These are phyloP conservation scores for Pristiophorus japonicus DNA, from an alignment of 2,113 vertebrate genomes.

Conservation along the genomic window DNA sequence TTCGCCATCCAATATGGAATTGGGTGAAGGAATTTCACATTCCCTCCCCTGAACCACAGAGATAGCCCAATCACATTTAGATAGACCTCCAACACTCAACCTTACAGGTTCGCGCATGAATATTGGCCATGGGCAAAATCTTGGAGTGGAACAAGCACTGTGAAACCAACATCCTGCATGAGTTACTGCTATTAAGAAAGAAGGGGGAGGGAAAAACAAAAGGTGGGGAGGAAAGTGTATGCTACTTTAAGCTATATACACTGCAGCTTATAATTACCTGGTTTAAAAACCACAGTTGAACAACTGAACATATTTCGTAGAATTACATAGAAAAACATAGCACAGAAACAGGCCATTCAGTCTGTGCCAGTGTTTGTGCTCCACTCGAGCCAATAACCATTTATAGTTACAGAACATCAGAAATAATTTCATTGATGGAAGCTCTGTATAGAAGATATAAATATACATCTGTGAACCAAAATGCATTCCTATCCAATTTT, in stretches of 20 bases:
- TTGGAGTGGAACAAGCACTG: not conserved
- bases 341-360: not conserved
- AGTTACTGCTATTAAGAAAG: too few relatives aligned
- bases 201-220: too few relatives aligned
- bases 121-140: not conserved
- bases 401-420: not conserved
- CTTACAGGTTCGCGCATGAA: not conserved
- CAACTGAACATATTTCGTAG: not conserved
- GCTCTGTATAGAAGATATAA: not conserved
- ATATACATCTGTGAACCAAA: not conserved
- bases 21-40: not conserved
- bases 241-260: too few relatives aligned
- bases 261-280: not conserved
- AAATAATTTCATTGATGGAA: not conserved
- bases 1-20: not conserved
- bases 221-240: too few relatives aligned
- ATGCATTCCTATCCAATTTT: not conserved
- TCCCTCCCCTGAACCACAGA: not conserved
- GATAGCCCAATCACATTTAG: too few relatives aligned
- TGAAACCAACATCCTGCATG: too few relatives aligned
- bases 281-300: not conserved
- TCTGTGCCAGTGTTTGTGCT: too few relatives aligned
- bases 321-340: not conserved
- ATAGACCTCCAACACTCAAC: not conserved
- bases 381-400: not conserved